These are phyloP conservation scores for Botia kubotai DNA, from an alignment of 2,797 vertebrate species.

Conservation along the genomic window DNA sequence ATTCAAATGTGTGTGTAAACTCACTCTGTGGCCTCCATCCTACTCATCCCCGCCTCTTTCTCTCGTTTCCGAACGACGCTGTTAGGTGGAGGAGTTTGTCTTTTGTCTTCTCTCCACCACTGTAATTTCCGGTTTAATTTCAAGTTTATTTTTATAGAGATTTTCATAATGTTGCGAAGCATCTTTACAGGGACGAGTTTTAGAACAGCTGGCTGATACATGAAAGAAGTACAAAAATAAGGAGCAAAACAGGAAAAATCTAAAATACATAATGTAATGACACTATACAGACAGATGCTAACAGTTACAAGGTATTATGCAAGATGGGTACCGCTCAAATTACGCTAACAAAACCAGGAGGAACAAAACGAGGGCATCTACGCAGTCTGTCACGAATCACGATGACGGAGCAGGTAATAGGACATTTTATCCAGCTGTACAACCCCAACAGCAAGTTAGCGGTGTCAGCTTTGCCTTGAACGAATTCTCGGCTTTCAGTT, in stretches of 20 bases:
- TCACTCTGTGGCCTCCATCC: constrained; percentile 50
- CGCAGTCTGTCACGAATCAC: constrained; percentile 72
- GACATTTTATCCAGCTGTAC: constrained; percentile 60
- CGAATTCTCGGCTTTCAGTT: constrained; percentile 32
- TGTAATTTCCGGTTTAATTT: not conserved
- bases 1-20: constrained; percentile 45
- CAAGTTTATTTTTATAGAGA: no score
- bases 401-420: constrained; percentile 73
- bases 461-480: constrained; percentile 40
- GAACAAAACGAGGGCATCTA: constrained; percentile 73
- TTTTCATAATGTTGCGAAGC: no score
- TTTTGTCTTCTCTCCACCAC: constrained; percentile 56
- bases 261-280: constrained; percentile 19
- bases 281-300: constrained; percentile 74
- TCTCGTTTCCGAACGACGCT: not conserved
- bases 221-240: no score
- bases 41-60: not conserved
- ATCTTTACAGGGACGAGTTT: no score
- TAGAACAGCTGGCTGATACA: no score
- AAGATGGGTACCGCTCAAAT: constrained; percentile 78
- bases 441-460: constrained; percentile 16
- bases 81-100: not conserved
- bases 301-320: constrained; percentile 77
- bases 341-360: constrained; percentile 73
- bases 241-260: no score